A percentile compares a stretch with the other conserved stretches of the same genome.
These are phyloP conservation scores for Sycobia sp. DNA, from an alignment of 1,140 invertebrate species.

Conservation along the genomic window DNA sequence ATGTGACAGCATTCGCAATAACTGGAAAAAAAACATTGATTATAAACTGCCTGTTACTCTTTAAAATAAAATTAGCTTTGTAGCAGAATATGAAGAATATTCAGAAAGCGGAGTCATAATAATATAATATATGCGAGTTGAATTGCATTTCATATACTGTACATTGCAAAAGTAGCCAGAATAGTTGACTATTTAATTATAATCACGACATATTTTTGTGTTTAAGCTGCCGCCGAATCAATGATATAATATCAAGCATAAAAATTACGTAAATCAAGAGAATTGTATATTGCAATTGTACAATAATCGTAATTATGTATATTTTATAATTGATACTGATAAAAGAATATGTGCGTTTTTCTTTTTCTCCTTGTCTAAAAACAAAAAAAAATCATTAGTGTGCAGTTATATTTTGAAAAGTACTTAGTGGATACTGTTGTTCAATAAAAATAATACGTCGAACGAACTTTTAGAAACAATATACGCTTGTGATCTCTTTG, in stretches of 20 bases:
- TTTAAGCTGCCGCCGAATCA: constrained; percentile 24
- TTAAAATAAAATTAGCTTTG: constrained; percentile 24
- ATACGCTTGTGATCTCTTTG: constrained; percentile 9
- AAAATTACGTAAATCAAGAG: constrained; percentile 11
- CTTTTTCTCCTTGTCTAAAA: constrained; percentile 40
- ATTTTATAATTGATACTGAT: constrained; percentile 51
- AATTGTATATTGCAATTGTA: constrained; percentile 42
- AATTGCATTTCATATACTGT: constrained; percentile 41
- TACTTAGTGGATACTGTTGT: constrained; percentile 13
- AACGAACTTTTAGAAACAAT: not conserved
- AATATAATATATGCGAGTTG: not conserved
- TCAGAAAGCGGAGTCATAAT: not conserved
- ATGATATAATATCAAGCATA: constrained; percentile 16
- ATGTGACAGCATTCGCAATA: constrained; percentile 4
- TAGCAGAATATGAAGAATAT: constrained; percentile 24
- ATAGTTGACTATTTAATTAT: constrained; percentile 44
- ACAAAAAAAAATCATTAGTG: constrained; percentile 38
- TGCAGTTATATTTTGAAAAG: constrained; percentile 33
- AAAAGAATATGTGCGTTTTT: constrained; percentile 1
- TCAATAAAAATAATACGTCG: not conserved
- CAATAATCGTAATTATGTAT: constrained; percentile 46
- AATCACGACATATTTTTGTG: constrained; percentile 25
- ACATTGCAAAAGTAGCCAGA: constrained; percentile 60
- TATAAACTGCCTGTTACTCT: constrained; percentile 37
- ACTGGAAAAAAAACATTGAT: constrained; percentile 7